Base-by-base conservation (phyloP, 2,113 vertebrate genomes). In the Podarcis raffonei region DNA sequence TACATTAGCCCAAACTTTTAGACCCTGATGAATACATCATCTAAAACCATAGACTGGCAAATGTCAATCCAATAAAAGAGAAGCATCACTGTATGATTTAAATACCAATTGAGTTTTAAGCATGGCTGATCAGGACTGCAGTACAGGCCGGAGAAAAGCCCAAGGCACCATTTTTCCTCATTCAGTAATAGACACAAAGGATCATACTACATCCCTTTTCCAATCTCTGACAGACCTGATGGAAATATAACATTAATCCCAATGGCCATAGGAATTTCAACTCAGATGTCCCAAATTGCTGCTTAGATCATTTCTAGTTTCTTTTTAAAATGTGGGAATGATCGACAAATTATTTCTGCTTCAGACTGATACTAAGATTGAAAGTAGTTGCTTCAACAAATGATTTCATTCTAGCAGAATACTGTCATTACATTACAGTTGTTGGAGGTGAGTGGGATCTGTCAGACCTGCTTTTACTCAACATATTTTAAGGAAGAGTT, bases 41-140 rank as follows among this genome's bases (percentile, higher is more conserved):
- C 95, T 93, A 90, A 94, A 95, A 83, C 86, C 32, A 53, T 82
- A 93, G 87, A 32, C 84, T 92, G 83, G 88, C 89, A 94, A 96
- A 92, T 93, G 91, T 90, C 94, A 95, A 77, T 88, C 93, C 92
- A 93, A 91, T 92, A 92, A 88, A 94, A 89, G 80, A 53, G 92
- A 94, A 87, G 86, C 22, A 5, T 92, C 89, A 79, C 89, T 94
- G 90, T 94, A 94, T 92, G 75, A 96, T 92, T 95, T 93, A 95
- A 96, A 95, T 87, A 94, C 72, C 94, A 95, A 95, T 68, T 94
- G 94, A 84, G 94, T 95, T 96, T 95, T 95, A 92, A 95, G 92
- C 93, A 90, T 93, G 94, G 91, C 86, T 89, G 92, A 94, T 92
- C 94, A 94, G 88, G 91, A 92, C 77, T 87, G 90, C 84, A 91